Conservation (phyloP, 2,888 invertebrate genomes). For the Melitaea athalia region DNA sequence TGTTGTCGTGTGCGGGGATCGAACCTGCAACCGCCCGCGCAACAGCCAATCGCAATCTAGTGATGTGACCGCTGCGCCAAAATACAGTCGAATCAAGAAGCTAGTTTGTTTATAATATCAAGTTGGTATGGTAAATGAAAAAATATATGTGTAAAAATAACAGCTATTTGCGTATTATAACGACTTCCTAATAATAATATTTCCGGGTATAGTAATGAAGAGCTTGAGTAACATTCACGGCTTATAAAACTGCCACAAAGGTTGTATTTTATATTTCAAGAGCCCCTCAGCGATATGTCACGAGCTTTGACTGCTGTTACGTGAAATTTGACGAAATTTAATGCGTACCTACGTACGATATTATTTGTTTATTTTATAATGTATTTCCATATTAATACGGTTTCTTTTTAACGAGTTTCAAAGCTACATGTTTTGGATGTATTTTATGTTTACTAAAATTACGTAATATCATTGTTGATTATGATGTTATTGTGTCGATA, state of each 20-base stretch:
- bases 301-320: constrained; percentile 27
- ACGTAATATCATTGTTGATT: no score
- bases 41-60: no score
- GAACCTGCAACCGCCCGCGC: no score
- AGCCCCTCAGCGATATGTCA: neutral
- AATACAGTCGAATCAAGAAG: no score
- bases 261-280: constrained; percentile 1
- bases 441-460: neutral
- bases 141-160: neutral
- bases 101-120: no score
- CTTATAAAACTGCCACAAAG: constrained; percentile 6
- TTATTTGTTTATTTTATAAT: neutral
- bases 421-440: neutral
- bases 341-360: neutral
- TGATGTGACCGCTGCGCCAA: no score
- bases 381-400: neutral
- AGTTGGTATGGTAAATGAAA: no score
- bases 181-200: neutral
- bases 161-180: neutral
- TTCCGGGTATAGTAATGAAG: neutral
- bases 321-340: constrained; percentile 10
- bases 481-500: no score
- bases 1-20: no score
- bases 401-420: neutral
- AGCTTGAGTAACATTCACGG: constrained; percentile 8